Evolutionary conservation across 2,113 vertebrate species (phyloP), one percentile per base, ranked within the genome.

Genomic region (Plotosus lineatus): DNA sequence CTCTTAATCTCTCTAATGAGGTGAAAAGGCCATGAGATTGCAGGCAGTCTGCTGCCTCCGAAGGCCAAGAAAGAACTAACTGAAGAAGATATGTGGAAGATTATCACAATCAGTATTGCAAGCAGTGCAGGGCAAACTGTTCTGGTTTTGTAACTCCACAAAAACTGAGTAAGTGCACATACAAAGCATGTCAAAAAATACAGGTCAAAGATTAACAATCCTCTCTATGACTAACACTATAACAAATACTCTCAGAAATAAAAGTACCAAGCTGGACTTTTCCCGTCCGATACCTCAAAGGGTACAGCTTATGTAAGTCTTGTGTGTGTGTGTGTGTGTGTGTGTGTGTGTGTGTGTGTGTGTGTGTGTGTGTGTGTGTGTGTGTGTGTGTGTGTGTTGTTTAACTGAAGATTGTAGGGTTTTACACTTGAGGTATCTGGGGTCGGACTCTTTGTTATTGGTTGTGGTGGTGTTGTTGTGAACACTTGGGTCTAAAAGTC

Each of bases 1-100:
- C 61, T 50, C 55, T 38, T 73, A 82, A 75, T 79, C 77, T 65
- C 77, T 68, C 71, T 69, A 80, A 77, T 44, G 66, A 85, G 66
- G 48, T 77, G 75, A 80, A 74, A 85, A 74, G 78, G 58, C 51
- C 51, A 65, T 26, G 10, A 33, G 48, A 63, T 51, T 75, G 40
- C n/a, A 65, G 14, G 55, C 28, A 33, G 60, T 10, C 46, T 46
- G 51, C 26, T 38, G 38, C 38, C 48, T 31, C 21, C 33, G 17
- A n/a, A 12, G 80, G 61, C 36, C 73, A 66, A 23, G 17, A 40
- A 53, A 9, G 26, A 58, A 28, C 28, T 72, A 28, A 71, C 42
- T 17, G n/a, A 21, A 66, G 60, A 36, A 53, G 61, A 78, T 23
- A 12, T 40, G 60, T 51, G 33, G 61, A 48, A 15, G 46, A 44